Conservation (phyloP, 2,888 invertebrate genomes). For the Leptinotarsa rubiginosa region DNA sequence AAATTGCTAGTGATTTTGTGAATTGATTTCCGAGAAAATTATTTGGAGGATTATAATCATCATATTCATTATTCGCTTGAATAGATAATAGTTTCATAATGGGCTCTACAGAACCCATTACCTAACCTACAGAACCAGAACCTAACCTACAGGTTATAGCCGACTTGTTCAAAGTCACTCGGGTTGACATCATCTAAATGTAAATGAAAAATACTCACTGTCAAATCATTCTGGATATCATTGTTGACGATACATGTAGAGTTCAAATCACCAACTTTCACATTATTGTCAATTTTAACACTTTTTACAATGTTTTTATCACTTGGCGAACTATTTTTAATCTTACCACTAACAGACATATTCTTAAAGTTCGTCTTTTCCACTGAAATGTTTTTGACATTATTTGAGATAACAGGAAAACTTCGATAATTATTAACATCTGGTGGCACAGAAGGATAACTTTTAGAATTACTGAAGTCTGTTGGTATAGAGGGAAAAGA, state of each 20-base stretch:
- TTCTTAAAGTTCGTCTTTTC: conserved; percentile 49
- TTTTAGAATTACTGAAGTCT: conserved; percentile 25
- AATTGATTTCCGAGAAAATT: no score
- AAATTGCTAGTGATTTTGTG: no score
- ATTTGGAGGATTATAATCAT: no score
- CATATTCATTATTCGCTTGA: no score
- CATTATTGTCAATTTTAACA: conserved; percentile 42
- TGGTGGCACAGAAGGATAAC: conserved; percentile 14
- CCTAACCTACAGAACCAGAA: no score
- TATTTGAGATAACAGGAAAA: conserved; percentile 34
- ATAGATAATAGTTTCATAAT: no score
- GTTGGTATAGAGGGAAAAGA: conserved; percentile 35
- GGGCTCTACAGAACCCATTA: no score
- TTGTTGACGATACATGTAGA: conserved; percentile 35
- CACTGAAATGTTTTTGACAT: conserved; percentile 40
- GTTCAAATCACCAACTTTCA: conserved; percentile 32
- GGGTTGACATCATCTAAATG: no score
- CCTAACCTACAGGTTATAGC: no score
- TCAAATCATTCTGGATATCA: conserved; percentile 53
- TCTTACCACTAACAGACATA: conserved; percentile 39
- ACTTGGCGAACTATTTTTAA: conserved; percentile 35
- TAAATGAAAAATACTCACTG: conserved; percentile 50
- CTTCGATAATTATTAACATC: conserved; percentile 28
- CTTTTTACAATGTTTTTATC: conserved; percentile 31
- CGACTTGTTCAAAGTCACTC: no score